These are phyloP conservation scores for Sander vitreus DNA, from an alignment of 2,113 vertebrate genomes.

Conservation along the genomic window DNA sequence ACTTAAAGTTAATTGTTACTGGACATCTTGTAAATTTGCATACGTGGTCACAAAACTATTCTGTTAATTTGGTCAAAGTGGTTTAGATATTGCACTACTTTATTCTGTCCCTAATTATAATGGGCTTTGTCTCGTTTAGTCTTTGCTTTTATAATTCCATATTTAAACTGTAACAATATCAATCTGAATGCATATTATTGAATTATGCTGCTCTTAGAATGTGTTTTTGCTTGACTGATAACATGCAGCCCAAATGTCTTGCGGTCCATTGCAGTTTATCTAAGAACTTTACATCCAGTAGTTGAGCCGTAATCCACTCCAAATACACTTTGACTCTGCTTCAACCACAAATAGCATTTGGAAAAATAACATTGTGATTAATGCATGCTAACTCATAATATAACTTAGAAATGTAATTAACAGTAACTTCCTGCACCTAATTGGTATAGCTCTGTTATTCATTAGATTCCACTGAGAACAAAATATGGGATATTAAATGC, in stretches of 20 bases:
- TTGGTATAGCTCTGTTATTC: constrained; percentile 79
- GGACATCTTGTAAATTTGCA: constrained; percentile 4
- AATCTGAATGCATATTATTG: constrained; percentile 52
- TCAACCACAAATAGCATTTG: constrained; percentile 74
- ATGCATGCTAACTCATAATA: constrained; percentile 84
- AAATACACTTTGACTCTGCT: constrained; percentile 78
- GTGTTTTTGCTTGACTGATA: constrained; percentile 34
- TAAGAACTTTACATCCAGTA: constrained; percentile 50
- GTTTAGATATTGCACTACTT: constrained; percentile 14
- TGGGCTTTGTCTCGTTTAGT: constrained; percentile 9
- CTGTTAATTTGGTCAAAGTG: constrained; percentile 18
- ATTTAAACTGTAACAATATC: constrained; percentile 37
- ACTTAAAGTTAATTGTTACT: neutral
- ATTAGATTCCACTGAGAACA: constrained; percentile 79
- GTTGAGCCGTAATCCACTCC: constrained; percentile 60
- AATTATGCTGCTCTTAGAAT: constrained; percentile 38
- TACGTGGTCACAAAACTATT: neutral
- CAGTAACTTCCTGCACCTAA: constrained; percentile 72
- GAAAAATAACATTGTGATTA: constrained; percentile 83
- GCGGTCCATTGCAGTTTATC: constrained; percentile 48
- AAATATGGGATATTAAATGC: constrained; percentile 75
- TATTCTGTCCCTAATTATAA: constrained; percentile 15
- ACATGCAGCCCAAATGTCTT: constrained; percentile 41
- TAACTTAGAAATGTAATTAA: constrained; percentile 83
- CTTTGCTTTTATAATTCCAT: constrained; percentile 39